Base-by-base conservation (phyloP, 2,888 invertebrate genomes). In the Folsomia candida region DNA sequence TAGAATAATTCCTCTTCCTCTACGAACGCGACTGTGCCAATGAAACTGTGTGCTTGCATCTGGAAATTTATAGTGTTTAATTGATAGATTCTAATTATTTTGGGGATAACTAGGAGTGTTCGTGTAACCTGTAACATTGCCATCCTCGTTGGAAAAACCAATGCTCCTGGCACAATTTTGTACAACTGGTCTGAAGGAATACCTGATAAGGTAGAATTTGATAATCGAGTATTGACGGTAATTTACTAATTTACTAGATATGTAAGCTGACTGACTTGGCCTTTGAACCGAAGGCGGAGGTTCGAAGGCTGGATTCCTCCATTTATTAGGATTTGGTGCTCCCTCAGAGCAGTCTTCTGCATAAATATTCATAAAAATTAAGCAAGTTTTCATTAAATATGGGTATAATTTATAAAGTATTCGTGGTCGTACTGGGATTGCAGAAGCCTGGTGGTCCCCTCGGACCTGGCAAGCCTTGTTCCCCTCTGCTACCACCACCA, bases 121-220 rank as follows among this genome's bases (percentile, higher is more conserved):
- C n/a, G 20, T 18, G 28, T 4, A 27, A 64, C 63, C 37, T 64
- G 47, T 25, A 64, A 37, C 63, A 64, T 64, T 22, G 63, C 63
- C 22, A 20, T 51, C 6, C 63, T 28, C 2, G 47, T 64, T 64
- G 22, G 47, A 25, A 64, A 64, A 3, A 64, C 63, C 3, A 64
- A 24, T 24, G 63, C 63, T 6, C 63, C 63, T n/a, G 63, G 63
- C 3, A 64, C 63, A 37, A 64, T 64, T 51, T 51, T 37, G 51
- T 47, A 64, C 6, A 64, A 25, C 2, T 22, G 4, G 37, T 64
- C 51, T 6, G 51, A 51, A 22, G 63, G 63, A 26, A 27, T 29
- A 9, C 28, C 62, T 62, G 22, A 3, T 11, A 11, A 20, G 22
- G 9, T 6, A 57, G 27, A 59, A 14, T 6, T 59, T 59, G 14